Evolutionary conservation across 2,113 vertebrate species (phyloP), one percentile per base, ranked within the genome.

Genomic region (Calonectris borealis): DNA sequence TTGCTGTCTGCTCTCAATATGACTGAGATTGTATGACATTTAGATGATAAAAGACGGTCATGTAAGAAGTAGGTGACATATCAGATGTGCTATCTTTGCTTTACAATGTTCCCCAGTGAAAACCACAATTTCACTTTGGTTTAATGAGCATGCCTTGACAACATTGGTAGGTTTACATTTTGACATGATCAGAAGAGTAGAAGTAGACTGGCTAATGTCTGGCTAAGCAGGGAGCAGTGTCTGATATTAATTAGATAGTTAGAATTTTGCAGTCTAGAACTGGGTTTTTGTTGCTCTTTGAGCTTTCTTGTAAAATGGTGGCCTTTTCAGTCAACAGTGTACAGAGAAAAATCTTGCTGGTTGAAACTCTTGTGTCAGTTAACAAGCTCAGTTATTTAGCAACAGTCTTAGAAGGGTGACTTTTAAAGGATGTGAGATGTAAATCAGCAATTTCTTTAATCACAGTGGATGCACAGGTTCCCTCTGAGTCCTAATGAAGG

Each of bases 371-470:
- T 76, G 31, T 83, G 64, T 77, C 58, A 76, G 29, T 79, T 87
- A 92, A 64, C 36, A 65, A 54, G 36, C 22, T 62, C 36, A 32
- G 54, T 88, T 75, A 78, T 83, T 90, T 83, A 89, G 64, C 34
- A 93, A 66, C 12, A 60, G 26, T 83, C 62, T 87, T 88, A 83
- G 55, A 84, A 85, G 54, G 13, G 13, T 72, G 75, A 93, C 29
- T 87, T 93, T 83, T 90, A 90, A 94, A 92, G 68, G 24, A 64
- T 38, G 26, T 66, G 70, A 89, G 32, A 81, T 83, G 34, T 71
- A 96, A 90, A 94, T 88, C 40, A 62, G 17, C 62, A 79, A 16
- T 72, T 40, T 92, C 75, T 94, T 86, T 92, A 85, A 81, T 92
- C 25, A 49, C 24, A 80, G n/a, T 57, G 40, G 52, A 69, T 76